A percentile compares a stretch with the other conserved stretches of the same genome.
Evolutionary conservation across 2,113 vertebrate species (phyloP).

Genomic region (Micromys minutus): DNA sequence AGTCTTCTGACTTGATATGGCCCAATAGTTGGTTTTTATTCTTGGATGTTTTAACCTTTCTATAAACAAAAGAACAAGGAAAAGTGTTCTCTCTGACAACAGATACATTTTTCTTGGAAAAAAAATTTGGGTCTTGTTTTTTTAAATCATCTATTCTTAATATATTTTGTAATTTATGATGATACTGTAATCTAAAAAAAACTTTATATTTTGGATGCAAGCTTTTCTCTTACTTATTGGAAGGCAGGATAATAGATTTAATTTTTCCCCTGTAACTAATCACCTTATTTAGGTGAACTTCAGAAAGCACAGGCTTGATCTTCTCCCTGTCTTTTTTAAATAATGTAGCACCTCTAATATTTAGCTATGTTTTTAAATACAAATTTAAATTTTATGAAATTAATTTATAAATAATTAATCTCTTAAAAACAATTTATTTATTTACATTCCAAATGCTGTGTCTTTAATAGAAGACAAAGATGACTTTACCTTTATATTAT

Average conservation of each 20-base stretch:
- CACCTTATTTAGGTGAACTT: slow-evolving; percentile 27
- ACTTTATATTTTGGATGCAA: slow-evolving; percentile 27
- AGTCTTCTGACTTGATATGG: slow-evolving; percentile 4
- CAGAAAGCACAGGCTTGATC: slow-evolving; percentile 33
- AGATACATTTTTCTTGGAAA: neutral
- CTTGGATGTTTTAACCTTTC: slow-evolving; percentile 52
- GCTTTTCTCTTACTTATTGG: slow-evolving; percentile 50
- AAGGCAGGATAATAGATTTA: slow-evolving; percentile 71
- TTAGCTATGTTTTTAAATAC: too few relatives aligned
- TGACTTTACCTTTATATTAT: too few relatives aligned
- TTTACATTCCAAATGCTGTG: too few relatives aligned
- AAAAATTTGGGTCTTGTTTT: slow-evolving; percentile 15
- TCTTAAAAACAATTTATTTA: too few relatives aligned
- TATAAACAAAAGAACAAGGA: slow-evolving; percentile 36
- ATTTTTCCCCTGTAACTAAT: slow-evolving; percentile 31
- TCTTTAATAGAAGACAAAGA: too few relatives aligned
- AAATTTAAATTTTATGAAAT: too few relatives aligned
- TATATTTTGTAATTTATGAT: slow-evolving; percentile 42
- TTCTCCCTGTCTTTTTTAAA: slow-evolving; percentile 17
- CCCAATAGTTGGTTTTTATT: neutral
- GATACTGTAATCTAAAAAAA: neutral
- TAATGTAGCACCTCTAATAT: slow-evolving; percentile 15
- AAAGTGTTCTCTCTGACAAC: neutral
- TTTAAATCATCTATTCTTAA: slow-evolving; percentile 49
- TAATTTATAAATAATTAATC: too few relatives aligned